phyloP scores from a whole-genome alignment of 2,797 vertebrate species.

The Eulemur albifrons region DNA sequence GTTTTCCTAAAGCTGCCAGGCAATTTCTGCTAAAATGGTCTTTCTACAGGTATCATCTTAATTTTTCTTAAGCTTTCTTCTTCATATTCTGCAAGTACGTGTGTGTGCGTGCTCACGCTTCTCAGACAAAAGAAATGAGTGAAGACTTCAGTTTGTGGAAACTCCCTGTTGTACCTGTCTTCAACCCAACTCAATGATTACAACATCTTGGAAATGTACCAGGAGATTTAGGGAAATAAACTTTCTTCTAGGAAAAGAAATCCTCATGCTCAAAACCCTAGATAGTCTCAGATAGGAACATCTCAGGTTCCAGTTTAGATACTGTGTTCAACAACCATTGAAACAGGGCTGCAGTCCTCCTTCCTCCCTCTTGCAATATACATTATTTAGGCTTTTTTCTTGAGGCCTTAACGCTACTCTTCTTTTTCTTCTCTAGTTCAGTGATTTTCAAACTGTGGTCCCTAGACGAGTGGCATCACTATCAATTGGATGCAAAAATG shows the following conservation, averaged over 20 bases:
- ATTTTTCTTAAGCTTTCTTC: background rate
- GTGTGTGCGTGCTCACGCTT: no score
- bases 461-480: background rate
- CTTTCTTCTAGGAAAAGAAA: background rate
- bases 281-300: background rate
- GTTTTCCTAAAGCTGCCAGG: constrained; percentile 89
- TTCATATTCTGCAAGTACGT: background rate
- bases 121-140: background rate
- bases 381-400: background rate
- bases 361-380: background rate
- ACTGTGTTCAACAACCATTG: background rate
- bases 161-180: background rate
- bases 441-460: background rate
- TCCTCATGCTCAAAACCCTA: background rate
- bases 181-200: background rate
- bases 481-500: background rate
- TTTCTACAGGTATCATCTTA: constrained; percentile 87
- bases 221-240: background rate
- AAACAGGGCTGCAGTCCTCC: background rate
- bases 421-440: background rate
- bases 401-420: background rate
- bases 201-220: background rate
- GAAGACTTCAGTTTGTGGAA: background rate
- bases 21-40: constrained; percentile 90
- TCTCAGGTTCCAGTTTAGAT: background rate